These are phyloP conservation scores for Coendou prehensilis DNA, from an alignment of 2,797 vertebrate genomes.

Conservation along the genomic window DNA sequence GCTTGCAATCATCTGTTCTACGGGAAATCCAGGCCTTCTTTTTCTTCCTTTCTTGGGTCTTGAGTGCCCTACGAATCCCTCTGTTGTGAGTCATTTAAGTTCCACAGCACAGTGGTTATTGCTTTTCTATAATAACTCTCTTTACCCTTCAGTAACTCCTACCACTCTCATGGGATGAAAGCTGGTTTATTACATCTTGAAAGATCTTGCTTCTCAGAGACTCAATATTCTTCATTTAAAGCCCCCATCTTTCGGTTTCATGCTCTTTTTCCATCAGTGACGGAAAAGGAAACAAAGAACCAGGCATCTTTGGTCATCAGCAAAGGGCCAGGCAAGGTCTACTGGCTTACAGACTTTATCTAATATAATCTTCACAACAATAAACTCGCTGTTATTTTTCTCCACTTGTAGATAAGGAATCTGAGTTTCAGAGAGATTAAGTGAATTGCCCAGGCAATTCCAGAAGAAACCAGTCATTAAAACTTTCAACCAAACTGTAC, in stretches of 20 bases:
- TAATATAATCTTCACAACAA: not conserved
- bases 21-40: not conserved
- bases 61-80: not conserved
- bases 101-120: not conserved
- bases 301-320: not conserved
- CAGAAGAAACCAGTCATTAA: slow-evolving; percentile 44
- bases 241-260: not conserved
- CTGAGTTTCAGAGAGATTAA: slow-evolving; percentile 50
- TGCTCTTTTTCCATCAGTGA: not conserved
- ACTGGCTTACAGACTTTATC: not conserved
- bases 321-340: not conserved
- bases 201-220: slow-evolving; percentile 65
- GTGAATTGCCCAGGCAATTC: slow-evolving; percentile 4
- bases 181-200: slow-evolving; percentile 65
- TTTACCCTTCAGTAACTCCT: slow-evolving; percentile 65
- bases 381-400: not conserved
- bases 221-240: slow-evolving; percentile 63
- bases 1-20: not conserved
- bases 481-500: slow-evolving; percentile 41
- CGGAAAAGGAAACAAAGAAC: slow-evolving; percentile 10
- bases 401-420: slow-evolving; percentile 23
- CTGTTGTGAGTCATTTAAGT: slow-evolving; percentile 40
- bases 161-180: slow-evolving; percentile 46
- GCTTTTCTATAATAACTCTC: slow-evolving; percentile 69
- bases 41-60: slow-evolving; percentile 24